Evolutionary conservation across 2,113 vertebrate species (phyloP), one percentile per base, ranked within the genome.

Genomic region (Plecturocebus donacophilus): DNA sequence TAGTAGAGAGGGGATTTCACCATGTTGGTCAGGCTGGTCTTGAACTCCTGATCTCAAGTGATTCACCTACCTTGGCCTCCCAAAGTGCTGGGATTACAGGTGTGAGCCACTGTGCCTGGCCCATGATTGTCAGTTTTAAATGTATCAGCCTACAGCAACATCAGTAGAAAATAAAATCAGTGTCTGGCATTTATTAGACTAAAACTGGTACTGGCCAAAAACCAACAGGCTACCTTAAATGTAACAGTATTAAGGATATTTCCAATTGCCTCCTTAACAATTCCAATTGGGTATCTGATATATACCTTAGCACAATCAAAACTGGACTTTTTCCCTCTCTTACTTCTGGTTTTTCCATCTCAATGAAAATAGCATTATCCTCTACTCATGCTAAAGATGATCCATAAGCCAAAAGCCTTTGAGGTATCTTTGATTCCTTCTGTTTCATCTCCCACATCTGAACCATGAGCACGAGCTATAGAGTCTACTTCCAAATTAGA

Each of bases 101-200:
- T 27, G 12, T 64, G 12, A 64, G 61, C 61, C 61, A 64, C 61
- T 12, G 12, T 64, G 27, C 61, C 61, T 2, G 27, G 27, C 61
- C 27, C 61, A 32, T 19, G n/a, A 23, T 6, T 84, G 61, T 92
- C 75, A 71, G n/a, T 64, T 25, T n/a, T 68, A 86, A 47, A 92
- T 68, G 73, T 75, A 90, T 75, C 52, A 49, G 66, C 42, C 75
- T 47, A 42, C 2, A 94, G 30, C 49, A 73, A 23, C 4, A 2
- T 30, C 32, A 73, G 56, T 68, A 54, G 91, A 77, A 96, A 93
- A 91, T 61, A 91, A 93, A 91, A 80, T 68, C 12, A 45, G 85
- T 20, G 23, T 58, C 21, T 93, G 21, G 76, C 76, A 47, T 71
- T 71, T 80, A 80, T 49, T 38, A 85, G 56, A 61, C 23, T 71